A percentile compares a stretch with the other conserved stretches of the same genome.
phyloP scores from a whole-genome alignment of 2,113 vertebrate species.

The Stictonetta naevosa region DNA sequence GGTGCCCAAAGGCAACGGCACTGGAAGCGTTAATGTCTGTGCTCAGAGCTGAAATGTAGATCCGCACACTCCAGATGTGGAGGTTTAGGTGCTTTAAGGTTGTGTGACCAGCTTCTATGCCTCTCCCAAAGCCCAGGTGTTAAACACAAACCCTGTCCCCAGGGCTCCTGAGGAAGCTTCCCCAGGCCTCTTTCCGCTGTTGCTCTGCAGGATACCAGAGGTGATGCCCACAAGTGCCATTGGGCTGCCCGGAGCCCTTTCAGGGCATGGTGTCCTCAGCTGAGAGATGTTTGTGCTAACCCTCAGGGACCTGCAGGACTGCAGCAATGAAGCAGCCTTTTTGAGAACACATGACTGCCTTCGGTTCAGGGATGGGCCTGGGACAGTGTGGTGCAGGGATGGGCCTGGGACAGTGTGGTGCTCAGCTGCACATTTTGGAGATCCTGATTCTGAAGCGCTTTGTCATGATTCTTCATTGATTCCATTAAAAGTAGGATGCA shows the following conservation, averaged over 20 bases:
- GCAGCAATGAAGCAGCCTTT: neutral
- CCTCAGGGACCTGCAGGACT: neutral
- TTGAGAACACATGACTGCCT: neutral
- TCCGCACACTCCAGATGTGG: neutral
- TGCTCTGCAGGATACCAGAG: rapidly evolving
- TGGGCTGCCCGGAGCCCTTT: neutral
- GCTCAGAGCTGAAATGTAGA: neutral
- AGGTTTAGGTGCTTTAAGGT: neutral
- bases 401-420: rapidly evolving
- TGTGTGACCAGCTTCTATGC: neutral
- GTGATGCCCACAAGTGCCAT: neutral
- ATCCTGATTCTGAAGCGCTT: neutral
- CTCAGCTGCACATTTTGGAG: neutral
- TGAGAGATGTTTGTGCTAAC: too few relatives aligned
- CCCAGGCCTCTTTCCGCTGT: rapidly evolving
- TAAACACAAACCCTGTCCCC: neutral
- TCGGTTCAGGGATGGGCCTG: neutral
- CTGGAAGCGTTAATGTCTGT: neutral
- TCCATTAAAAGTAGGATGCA: neutral
- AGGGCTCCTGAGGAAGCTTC: neutral
- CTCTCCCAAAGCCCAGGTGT: neutral
- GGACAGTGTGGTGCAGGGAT: neutral
- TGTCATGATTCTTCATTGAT: neutral
- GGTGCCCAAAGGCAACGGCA: rapidly evolving
- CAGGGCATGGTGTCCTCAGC: neutral